Conservation (phyloP, 2,113 vertebrate species). For the Pelmatolapia mariae region DNA sequence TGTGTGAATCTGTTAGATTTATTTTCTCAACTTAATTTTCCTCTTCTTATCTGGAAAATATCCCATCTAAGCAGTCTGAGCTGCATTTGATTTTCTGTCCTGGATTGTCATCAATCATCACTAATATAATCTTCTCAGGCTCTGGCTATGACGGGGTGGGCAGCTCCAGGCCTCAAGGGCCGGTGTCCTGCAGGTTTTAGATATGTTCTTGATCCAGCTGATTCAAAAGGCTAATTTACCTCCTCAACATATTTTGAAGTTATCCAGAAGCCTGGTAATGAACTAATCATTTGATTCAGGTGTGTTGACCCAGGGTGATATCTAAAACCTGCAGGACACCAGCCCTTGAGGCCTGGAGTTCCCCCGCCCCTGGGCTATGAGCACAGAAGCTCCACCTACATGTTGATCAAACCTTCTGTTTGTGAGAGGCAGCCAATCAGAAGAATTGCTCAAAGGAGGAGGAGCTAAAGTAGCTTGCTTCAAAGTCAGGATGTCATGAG, state of each 20-base stretch:
- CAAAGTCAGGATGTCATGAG: background rate
- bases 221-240: background rate
- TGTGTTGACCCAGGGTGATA: background rate
- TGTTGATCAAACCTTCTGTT: background rate
- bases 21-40: background rate
- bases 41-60: background rate
- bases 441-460: background rate
- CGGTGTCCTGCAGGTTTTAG: background rate
- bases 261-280: background rate
- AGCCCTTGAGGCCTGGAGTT: background rate
- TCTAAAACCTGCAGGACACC: background rate
- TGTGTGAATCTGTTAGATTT: background rate
- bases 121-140: background rate
- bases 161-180: background rate
- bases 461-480: background rate
- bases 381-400: background rate
- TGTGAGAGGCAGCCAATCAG: background rate
- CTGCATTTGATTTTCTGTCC: background rate
- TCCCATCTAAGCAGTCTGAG: rapidly evolving
- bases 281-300: background rate
- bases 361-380: rapidly evolving
- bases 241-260: background rate
- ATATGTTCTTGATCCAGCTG: background rate
- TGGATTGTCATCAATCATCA: background rate
- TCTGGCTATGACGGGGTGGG: rapidly evolving